Base-by-base conservation (phyloP, 2,797 vertebrate species). In the Alauda arvensis region DNA sequence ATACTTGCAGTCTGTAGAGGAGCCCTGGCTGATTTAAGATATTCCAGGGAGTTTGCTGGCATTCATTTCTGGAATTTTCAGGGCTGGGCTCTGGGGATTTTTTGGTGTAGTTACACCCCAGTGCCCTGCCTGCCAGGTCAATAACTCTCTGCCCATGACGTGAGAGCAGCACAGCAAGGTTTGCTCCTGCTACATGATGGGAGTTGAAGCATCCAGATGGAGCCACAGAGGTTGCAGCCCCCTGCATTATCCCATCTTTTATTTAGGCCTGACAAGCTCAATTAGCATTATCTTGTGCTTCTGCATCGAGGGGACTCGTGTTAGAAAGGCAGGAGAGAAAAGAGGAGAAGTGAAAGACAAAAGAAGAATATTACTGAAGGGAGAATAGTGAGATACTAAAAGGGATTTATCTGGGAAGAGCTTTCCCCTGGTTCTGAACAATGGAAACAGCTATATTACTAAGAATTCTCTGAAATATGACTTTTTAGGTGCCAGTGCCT, bases 201-300 rank as follows among this genome's bases (percentile, higher is more conserved):
- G 80, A 96, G 82, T 46, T 76, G 91, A 82, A 93, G 89, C 37
- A 85, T 72, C 74, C 92, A 93, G 85, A 90, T 93, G 88, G 88
- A 94, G 14, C 55, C 56, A 37, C 63, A n/a, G 28, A 83, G 83
- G 74, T n/a, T 88, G 76, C 53, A 80, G 84, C 63, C 74, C 33
- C 28, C 49, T 82, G 68, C 60, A 28, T 67, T 87, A 85, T 53
- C 45, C 81, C 92, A 72, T 88, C 84, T 94, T 94, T 94, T 92
- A 91, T 91, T 96, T 87, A 93, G 72, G 91, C 61, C 87, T 95
- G 85, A 94, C 83, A 94, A 89, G 77, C 86, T 93, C 77, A 94
- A 88, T 96, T 95, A 93, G 83, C 68, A 74, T 95, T 88, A 93
- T 71, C 77, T 83, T 81, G 63, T 57, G 79, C 79, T 80, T 76